Percentiles rank a stretch among this genome's conserved stretches.
phyloP scores from a whole-genome alignment of 2,888 invertebrate genomes.

The Drosophila birchii region DNA sequence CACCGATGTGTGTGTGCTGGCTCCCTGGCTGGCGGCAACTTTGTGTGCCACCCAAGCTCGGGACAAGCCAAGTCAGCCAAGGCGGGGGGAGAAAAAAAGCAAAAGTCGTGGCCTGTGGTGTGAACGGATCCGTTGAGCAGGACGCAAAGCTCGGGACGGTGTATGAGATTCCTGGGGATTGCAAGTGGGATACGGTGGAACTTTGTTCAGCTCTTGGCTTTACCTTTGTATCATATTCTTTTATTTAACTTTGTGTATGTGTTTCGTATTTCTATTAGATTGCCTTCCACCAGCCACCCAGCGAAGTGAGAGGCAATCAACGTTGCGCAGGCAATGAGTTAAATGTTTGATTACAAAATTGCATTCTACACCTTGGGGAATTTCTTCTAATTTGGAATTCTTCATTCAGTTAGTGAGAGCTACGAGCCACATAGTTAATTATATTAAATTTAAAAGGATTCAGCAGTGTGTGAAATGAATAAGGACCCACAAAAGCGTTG shows the following conservation, averaged over 20 bases:
- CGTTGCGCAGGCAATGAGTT: conserved; percentile 47
- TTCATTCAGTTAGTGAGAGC: conserved; percentile 22
- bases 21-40: conserved; percentile 51
- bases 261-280: conserved; percentile 44
- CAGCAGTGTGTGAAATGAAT: not conserved
- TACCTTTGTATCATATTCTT: conserved; percentile 49
- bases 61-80: conserved; percentile 22
- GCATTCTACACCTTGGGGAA: conserved; percentile 48
- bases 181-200: conserved; percentile 27
- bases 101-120: conserved; percentile 65
- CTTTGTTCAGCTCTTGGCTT: conserved; percentile 46
- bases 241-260: conserved; percentile 42
- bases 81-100: conserved; percentile 41
- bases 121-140: conserved; percentile 40
- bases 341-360: conserved; percentile 54
- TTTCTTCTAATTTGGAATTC: conserved; percentile 34
- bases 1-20: conserved; percentile 10
- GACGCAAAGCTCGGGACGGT: conserved; percentile 15
- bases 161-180: conserved; percentile 24
- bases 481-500: no score
- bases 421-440: not conserved
- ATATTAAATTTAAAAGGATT: not conserved
- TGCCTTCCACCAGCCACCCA: conserved; percentile 22
- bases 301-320: conserved; percentile 41
- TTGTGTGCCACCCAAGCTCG: conserved; percentile 62